Base-by-base conservation (phyloP, 2,113 vertebrate genomes). In the Danionella cerebrum region DNA sequence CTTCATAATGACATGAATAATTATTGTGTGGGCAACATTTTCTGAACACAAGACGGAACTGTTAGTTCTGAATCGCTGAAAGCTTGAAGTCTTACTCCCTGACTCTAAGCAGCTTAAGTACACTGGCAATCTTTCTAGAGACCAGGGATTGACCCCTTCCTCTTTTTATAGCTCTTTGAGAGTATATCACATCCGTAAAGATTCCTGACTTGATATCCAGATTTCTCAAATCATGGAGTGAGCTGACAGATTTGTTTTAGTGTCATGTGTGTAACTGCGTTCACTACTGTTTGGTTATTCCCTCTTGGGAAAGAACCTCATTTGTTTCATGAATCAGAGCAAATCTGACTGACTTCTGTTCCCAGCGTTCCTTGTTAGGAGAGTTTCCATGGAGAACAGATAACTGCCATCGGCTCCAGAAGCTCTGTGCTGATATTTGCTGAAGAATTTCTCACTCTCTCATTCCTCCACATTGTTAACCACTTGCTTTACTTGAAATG, bases 301-400 rank as follows among this genome's bases (percentile, higher is more conserved):
- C 45, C 73, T 72, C 69, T 66, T 54, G 68, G 67, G 58, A 62
- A 53, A 2, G 6, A 19, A n/a, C 33, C 22, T 36, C 22, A 9
- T 66, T 57, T 58, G 45, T 7, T 47, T 47, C 50, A 50, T 70
- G 47, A 82, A 75, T 83, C 51, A 73, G 71, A 76, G 67, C 27
- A 33, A 50, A 38, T 19, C 39, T 39, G 58, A n/a, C 67, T 68
- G 31, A 70, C 67, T 71, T 80, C 75, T 69, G 73, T 76, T 78
- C 74, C 45, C 79, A 84, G 65, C 58, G 44, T 69, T 70, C 47
- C 45, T 68, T 14, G 65, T 44, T 55, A 45, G 68, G 53, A 18
- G 50, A 21, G 59, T 38, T 67, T 60, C 71, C 62, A 59, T 36
- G 44, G 45, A 50, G 47, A 73, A 52, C 24, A 73, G 62, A 78